Evolutionary conservation across 2,797 vertebrate species (phyloP).

Genomic region (Hybognathus amarus): DNA sequence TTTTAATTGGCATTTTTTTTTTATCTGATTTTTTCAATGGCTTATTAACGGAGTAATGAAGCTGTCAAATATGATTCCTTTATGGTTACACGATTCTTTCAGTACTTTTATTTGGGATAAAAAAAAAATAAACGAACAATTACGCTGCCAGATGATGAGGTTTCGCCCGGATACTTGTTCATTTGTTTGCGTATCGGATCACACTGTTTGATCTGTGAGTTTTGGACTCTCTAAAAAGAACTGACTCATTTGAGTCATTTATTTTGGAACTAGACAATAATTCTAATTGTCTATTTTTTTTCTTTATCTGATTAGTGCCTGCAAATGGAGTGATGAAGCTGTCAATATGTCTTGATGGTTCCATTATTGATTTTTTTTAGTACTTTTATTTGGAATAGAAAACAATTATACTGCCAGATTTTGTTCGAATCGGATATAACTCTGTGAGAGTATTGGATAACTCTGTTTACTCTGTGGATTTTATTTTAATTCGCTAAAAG

Average conservation of each 20-base stretch:
- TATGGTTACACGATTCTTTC: not conserved
- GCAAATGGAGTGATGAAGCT: no score
- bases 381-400: not conserved
- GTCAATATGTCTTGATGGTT: no score
- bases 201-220: not conserved
- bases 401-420: not conserved
- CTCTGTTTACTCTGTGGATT: no score
- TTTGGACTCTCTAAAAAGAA: constrained; percentile 3
- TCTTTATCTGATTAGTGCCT: no score
- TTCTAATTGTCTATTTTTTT: no score
- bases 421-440: no score
- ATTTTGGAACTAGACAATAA: no score
- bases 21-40: not conserved
- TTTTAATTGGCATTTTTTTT: not conserved
- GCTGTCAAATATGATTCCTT: not conserved
- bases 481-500: no score
- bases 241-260: not conserved
- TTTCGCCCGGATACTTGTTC: not conserved
- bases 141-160: not conserved
- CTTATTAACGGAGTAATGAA: not conserved
- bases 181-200: not conserved
- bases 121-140: not conserved
- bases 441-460: no score
- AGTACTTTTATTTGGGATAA: not conserved
- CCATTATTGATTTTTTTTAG: not conserved